Evolutionary conservation across 1,140 invertebrate species (phyloP).

Genomic region (Aphelinus certus): DNA sequence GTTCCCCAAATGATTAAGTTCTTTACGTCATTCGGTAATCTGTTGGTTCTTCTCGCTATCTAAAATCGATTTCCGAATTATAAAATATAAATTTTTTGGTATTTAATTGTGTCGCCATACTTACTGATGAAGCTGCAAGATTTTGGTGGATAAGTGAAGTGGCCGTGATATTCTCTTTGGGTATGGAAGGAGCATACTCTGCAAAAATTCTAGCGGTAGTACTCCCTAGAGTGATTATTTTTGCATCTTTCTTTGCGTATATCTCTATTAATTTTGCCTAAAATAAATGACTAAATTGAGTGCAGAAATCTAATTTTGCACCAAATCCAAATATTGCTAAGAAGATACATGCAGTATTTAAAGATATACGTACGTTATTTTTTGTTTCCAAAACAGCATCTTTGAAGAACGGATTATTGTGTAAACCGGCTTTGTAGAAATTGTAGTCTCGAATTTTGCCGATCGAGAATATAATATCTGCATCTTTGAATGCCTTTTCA

Average conservation of each 20-base stretch:
- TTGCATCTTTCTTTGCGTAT: constrained; percentile 41
- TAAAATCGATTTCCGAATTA: not conserved
- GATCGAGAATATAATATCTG: constrained; percentile 40
- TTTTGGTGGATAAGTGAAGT: constrained; percentile 28
- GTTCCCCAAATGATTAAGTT: constrained; percentile 45
- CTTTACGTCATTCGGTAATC: constrained; percentile 33
- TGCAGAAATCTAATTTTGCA: not conserved
- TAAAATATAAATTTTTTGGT: too few relatives aligned
- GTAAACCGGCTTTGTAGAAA: constrained; percentile 19
- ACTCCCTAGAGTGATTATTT: constrained; percentile 37
- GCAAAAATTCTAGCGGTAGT: constrained; percentile 39
- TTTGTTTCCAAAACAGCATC: constrained; percentile 28
- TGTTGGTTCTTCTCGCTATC: constrained; percentile 32
- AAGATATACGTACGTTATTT: constrained; percentile 24
- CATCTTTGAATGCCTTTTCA: constrained; percentile 32
- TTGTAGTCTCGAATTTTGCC: constrained; percentile 40
- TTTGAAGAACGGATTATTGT: constrained; percentile 33
- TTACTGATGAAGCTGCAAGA: constrained; percentile 24
- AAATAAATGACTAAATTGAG: not conserved
- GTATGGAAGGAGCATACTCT: constrained; percentile 38
- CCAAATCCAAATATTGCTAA: not conserved
- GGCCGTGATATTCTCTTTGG: constrained; percentile 36
- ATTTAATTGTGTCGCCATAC: too few relatives aligned
- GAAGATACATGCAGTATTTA: too few relatives aligned
- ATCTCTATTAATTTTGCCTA: constrained; percentile 41